phyloP scores from a whole-genome alignment of 2,797 vertebrate species.

The Esox masquinongy region DNA sequence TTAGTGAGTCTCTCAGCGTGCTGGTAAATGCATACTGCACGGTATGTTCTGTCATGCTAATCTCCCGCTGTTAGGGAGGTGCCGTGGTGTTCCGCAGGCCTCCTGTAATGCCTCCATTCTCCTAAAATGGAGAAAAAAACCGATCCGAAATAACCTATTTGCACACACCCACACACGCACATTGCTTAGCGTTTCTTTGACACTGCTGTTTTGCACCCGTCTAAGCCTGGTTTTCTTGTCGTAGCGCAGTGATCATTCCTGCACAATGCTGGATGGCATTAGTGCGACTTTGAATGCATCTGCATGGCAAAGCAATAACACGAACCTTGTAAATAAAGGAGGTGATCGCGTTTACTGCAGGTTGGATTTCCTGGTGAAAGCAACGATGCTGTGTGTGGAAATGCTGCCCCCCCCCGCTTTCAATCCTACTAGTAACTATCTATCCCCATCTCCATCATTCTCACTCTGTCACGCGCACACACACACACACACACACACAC shows the following conservation, averaged over 20 bases:
- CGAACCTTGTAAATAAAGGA: conserved; percentile 72
- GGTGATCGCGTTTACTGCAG: conserved; percentile 68
- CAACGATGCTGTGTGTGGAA: conserved; percentile 43
- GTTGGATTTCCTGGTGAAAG: conserved; percentile 74
- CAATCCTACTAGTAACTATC: conserved; percentile 39
- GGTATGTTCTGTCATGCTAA: conserved; percentile 80
- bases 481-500: conserved; percentile 35
- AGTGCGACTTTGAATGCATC: conserved; percentile 74
- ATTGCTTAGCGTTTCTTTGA: conserved; percentile 66
- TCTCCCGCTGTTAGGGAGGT: conserved; percentile 74
- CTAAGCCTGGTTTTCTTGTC: conserved; percentile 69
- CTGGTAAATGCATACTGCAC: conserved; percentile 79
- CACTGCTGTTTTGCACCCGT: conserved; percentile 69
- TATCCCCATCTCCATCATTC: conserved; percentile 25
- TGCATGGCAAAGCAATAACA: conserved; percentile 77
- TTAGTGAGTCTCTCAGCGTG: conserved; percentile 70
- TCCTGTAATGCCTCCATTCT: conserved; percentile 77
- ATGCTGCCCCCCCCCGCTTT: conserved; percentile 32
- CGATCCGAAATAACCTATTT: conserved; percentile 80
- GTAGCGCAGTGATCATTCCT: conserved; percentile 66
- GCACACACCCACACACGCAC: conserved; percentile 74
- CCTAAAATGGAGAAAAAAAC: conserved; percentile 52
- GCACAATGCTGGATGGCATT: conserved; percentile 75
- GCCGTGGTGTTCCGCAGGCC: conserved; percentile 70
- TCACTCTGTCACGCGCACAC: conserved; percentile 6